A percentile compares a stretch with the other conserved stretches of the same genome.
phyloP scores from a whole-genome alignment of 2,113 vertebrate genomes.

The Albula goreensis region DNA sequence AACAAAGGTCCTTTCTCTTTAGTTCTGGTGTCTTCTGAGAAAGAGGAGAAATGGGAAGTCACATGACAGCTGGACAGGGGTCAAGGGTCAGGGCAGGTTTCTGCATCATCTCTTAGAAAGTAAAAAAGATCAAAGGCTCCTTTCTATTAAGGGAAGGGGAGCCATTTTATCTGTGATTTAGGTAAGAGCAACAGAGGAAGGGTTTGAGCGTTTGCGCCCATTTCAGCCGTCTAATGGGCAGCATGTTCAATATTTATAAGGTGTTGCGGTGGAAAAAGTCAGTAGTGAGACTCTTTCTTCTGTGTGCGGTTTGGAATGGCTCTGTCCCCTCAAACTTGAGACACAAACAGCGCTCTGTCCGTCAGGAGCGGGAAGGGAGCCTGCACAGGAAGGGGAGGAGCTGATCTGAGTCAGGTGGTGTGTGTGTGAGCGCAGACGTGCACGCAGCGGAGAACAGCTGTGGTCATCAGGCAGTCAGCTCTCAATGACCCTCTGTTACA shows the following conservation, averaged over 20 bases:
- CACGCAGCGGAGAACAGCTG: constrained; percentile 21
- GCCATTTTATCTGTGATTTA: neutral
- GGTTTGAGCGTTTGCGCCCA: neutral
- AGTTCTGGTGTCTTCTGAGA: constrained; percentile 22
- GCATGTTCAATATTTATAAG: constrained; percentile 30
- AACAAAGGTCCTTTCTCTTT: constrained; percentile 30
- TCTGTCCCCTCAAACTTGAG: constrained; percentile 38
- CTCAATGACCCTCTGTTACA: constrained; percentile 32
- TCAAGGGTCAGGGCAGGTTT: constrained; percentile 55
- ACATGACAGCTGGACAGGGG: constrained; percentile 63
- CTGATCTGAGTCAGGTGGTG: constrained; percentile 55
- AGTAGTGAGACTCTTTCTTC: constrained; percentile 25
- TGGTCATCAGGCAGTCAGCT: constrained; percentile 17
- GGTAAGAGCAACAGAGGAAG: neutral
- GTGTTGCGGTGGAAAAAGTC: constrained; percentile 26
- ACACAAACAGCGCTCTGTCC: constrained; percentile 66
- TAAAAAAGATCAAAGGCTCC: constrained; percentile 41
- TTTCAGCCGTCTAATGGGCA: neutral
- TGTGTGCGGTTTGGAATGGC: constrained; percentile 39
- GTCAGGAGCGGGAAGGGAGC: constrained; percentile 55
- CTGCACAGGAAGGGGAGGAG: constrained; percentile 43
- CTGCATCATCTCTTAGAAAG: constrained; percentile 50
- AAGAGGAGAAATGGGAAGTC: constrained; percentile 55
- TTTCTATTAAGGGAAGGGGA: neutral
- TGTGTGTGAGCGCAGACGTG: constrained; percentile 24